Evolutionary conservation across 2,113 vertebrate species (phyloP).

Genomic region (Tupaia tana): DNA sequence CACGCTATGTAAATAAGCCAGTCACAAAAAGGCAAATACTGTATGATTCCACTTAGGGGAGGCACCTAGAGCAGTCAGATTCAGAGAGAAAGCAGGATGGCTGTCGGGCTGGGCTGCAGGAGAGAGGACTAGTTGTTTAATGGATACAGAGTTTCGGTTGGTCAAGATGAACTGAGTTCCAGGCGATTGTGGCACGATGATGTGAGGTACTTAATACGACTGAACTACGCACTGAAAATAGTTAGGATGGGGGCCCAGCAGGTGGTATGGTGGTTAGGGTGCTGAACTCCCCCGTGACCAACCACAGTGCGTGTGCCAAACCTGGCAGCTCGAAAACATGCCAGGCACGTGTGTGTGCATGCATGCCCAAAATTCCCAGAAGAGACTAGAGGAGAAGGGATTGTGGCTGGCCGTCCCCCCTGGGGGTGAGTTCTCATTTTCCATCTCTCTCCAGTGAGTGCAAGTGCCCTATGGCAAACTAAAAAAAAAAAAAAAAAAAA

Average conservation of each 20-base stretch:
- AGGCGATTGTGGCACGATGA: background rate
- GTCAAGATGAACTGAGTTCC: background rate
- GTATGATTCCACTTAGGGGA: background rate
- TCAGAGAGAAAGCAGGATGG: background rate
- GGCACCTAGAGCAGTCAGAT: background rate
- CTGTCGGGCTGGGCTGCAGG: too few species aligned
- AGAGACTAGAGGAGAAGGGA: background rate
- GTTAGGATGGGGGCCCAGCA: background rate
- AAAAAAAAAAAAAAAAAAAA: too few species aligned
- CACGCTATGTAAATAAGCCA: background rate
- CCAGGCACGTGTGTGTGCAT: too few species aligned
- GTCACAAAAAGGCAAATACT: background rate
- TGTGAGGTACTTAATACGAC: background rate
- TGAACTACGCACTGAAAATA: background rate
- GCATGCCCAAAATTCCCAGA: too few species aligned
- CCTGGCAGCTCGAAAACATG: too few species aligned
- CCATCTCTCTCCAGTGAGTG: too few species aligned
- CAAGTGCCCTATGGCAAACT: too few species aligned
- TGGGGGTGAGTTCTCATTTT: too few species aligned
- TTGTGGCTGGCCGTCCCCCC: too few species aligned
- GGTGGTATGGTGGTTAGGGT: too few species aligned
- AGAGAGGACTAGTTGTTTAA: background rate
- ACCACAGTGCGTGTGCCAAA: too few species aligned
- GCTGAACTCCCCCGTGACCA: too few species aligned
- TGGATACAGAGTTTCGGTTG: background rate